phyloP scores from a whole-genome alignment of 2,113 vertebrate genomes.

The Nibea albiflora region DNA sequence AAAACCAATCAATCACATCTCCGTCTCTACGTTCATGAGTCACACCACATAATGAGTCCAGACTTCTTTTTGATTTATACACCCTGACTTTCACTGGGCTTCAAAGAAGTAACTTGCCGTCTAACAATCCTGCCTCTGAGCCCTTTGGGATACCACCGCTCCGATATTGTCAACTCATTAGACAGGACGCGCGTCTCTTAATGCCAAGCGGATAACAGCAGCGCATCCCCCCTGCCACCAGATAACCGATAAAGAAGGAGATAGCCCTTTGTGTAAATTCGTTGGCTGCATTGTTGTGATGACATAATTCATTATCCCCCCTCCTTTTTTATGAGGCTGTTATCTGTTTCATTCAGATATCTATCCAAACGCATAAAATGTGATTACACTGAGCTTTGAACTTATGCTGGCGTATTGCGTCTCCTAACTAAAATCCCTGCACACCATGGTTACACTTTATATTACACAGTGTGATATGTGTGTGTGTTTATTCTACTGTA shows the following conservation, averaged over 20 bases:
- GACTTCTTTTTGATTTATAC: constrained; percentile 2
- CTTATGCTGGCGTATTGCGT: constrained; percentile 42
- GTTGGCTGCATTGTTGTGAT: constrained; percentile 63
- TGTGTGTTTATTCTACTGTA: neutral
- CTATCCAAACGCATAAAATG: constrained; percentile 63
- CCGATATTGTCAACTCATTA: constrained; percentile 63
- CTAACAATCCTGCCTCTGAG: constrained; percentile 40
- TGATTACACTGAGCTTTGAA: constrained; percentile 72
- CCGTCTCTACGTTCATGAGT: neutral
- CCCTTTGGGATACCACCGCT: constrained; percentile 45
- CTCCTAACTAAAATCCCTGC: constrained; percentile 53
- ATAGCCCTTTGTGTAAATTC: constrained; percentile 59
- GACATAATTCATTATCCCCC: constrained; percentile 71
- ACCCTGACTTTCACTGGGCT: constrained; percentile 23
- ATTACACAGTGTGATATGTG: neutral
- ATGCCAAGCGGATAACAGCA: constrained; percentile 64
- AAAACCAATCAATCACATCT: constrained; percentile 6
- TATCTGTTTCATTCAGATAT: constrained; percentile 73
- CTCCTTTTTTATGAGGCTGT: constrained; percentile 67
- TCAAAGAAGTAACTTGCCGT: constrained; percentile 13
- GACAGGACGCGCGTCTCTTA: constrained; percentile 46
- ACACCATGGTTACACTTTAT: constrained; percentile 19
- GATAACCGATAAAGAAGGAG: constrained; percentile 64
- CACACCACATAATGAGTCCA: constrained; percentile 12
- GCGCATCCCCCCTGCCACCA: constrained; percentile 28